Conservation (phyloP, 2,797 vertebrate species). For the Catharus ustulatus region DNA sequence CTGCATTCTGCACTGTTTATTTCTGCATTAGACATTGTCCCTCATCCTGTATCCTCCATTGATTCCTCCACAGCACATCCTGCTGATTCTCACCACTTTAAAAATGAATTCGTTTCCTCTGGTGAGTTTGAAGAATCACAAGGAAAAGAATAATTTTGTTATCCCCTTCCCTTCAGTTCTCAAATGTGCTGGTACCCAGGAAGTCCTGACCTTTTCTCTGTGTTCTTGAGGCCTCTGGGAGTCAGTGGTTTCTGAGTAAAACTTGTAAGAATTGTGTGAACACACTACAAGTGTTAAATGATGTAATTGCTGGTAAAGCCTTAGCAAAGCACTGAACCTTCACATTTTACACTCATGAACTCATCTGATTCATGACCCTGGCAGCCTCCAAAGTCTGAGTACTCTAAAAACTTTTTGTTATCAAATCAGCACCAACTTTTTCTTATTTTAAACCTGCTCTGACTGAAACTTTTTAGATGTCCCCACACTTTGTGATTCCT, state of each 20-base stretch:
- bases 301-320: neutral
- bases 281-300: neutral
- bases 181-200: neutral
- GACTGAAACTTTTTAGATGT: neutral
- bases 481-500: neutral
- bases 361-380: neutral
- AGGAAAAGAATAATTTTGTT: neutral
- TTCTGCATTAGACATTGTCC: slow-evolving; percentile 6
- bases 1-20: neutral
- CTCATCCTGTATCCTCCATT: neutral
- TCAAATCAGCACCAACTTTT: neutral
- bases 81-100: slow-evolving; percentile 19
- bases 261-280: neutral
- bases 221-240: neutral
- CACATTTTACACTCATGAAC: neutral
- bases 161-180: neutral
- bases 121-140: neutral
- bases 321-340: neutral
- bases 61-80: neutral
- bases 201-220: neutral
- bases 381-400: neutral
- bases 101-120: neutral
- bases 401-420: neutral
- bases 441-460: neutral
- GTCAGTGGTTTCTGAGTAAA: neutral